A percentile compares a stretch with the other conserved stretches of the same genome.
These are phyloP conservation scores for Coecobrya sp. DNA, from an alignment of 2,888 invertebrate species.

Conservation along the genomic window DNA sequence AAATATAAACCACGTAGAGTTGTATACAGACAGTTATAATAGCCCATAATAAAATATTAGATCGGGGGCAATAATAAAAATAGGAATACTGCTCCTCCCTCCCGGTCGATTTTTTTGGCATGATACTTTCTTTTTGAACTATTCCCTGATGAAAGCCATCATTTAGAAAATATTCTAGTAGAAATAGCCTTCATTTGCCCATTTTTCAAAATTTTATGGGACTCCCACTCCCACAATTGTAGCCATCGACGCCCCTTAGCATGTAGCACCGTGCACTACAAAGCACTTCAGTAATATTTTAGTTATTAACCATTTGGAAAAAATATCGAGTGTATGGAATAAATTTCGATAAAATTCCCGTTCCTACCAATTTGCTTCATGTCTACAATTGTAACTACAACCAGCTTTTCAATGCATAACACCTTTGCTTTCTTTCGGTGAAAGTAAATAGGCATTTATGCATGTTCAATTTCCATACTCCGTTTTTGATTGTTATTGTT, in stretches of 20 bases:
- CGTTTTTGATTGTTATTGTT: too few species aligned
- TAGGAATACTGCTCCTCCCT: conserved; percentile 1
- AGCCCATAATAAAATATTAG: conserved; percentile 57
- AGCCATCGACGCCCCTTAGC: conserved; percentile 4
- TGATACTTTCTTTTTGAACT: conserved; percentile 40
- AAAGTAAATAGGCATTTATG: too few species aligned
- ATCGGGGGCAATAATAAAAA: conserved; percentile 63
- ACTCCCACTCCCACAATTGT: conserved; percentile 37
- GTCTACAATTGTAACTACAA: too few species aligned
- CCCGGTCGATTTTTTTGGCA: conserved; percentile 39
- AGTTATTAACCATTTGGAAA: conserved; percentile 40
- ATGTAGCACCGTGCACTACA: not conserved
- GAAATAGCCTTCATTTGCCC: conserved; percentile 71
- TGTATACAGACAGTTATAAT: conserved; percentile 44
- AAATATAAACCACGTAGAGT: not conserved
- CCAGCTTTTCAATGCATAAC: too few species aligned
- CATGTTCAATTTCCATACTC: too few species aligned
- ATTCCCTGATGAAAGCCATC: conserved; percentile 38
- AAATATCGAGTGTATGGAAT: too few species aligned
- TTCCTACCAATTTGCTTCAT: not conserved
- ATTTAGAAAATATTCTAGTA: conserved; percentile 60
- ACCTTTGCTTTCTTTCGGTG: too few species aligned
- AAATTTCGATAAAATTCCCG: not conserved
- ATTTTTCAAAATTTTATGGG: conserved; percentile 78
- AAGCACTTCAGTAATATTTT: conserved; percentile 10